A percentile compares a stretch with the other conserved stretches of the same genome.
phyloP scores from a whole-genome alignment of 2,797 vertebrate species.

The Selene dorsalis region DNA sequence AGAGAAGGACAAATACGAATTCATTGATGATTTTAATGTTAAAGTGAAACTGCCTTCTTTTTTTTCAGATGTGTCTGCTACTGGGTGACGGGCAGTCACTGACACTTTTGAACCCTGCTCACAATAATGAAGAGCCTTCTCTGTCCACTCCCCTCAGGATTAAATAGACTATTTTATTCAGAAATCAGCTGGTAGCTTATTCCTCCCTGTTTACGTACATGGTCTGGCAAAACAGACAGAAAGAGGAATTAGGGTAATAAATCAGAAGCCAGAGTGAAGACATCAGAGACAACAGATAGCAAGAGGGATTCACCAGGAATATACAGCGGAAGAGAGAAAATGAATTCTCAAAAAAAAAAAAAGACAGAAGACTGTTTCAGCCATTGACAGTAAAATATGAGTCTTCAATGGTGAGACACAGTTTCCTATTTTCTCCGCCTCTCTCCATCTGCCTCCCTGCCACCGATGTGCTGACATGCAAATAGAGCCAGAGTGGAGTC shows the following conservation, averaged over 20 bases:
- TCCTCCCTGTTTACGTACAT: neutral
- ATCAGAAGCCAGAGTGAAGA: constrained; percentile 18
- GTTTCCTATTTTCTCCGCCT: constrained; percentile 16
- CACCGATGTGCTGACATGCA: constrained; percentile 45
- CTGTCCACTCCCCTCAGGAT: neutral
- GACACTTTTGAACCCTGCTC: neutral
- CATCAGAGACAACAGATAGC: neutral
- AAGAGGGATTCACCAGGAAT: neutral
- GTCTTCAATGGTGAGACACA: constrained; percentile 16
- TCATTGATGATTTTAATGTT: neutral
- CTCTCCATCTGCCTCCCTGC: constrained; percentile 27
- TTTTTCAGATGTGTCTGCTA: neutral
- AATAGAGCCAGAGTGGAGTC: constrained; percentile 51
- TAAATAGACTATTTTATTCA: neutral
- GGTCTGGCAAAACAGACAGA: constrained; percentile 5
- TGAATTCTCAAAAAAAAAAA: neutral
- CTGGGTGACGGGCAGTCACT: neutral
- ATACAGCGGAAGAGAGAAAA: constrained; percentile 12
- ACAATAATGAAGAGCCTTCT: neutral
- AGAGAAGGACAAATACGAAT: neutral
- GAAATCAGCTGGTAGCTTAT: no score
- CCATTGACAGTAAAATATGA: constrained; percentile 43
- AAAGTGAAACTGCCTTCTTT: neutral
- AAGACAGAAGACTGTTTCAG: neutral
- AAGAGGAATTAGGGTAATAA: constrained; percentile 16